Evolutionary conservation across 1,140 invertebrate genomes (phyloP), one percentile per base, ranked within the genome.

Genomic region (Argopecten irradians): DNA sequence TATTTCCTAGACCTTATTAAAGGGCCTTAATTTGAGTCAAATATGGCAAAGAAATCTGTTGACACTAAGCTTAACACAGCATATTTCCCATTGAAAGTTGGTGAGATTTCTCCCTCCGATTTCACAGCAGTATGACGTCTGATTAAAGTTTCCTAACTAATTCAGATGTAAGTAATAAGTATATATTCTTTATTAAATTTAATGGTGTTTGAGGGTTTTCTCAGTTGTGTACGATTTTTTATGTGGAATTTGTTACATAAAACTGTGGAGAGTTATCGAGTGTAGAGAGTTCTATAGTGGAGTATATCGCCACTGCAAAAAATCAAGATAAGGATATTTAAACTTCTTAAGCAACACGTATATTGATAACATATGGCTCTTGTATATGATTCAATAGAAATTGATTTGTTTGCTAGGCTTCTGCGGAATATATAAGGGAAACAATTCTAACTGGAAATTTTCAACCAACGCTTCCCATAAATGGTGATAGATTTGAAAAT

Each of bases 91-190:
- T 71, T 71, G 55, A 71, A 71, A 71, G 28, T 11, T 19, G 28
- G 55, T 28, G 28, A n/a, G 28, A 71, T 71, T 71, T 71, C 55
- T 28, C 55, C 22, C 2, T 22, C n/a, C 7, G 55, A 28, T 71
- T 71, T 71, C 55, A 71, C 55, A 71, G 22, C 55, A 71, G 55
- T 71, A 71, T 71, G 55, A 71, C 55, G 55, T 71, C 55, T 28
- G 43, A 71, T 71, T 71, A 71, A 71, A 71, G n/a, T 71, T 71
- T n/a, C 28, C 55, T 71, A 71, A 71, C 55, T 28, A 71, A 71
- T 71, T 71, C 55, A 71, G 55, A 71, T 71, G 28, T 71, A 71
- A 28, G 55, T 28, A n/a, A 71, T 71, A 71, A 28, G 28, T 71
- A 71, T 71, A 28, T 71, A 71, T 28, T 71, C 55, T 71, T n/a